Evolutionary conservation across 37 sponge, comb jelly and placozoan species (phyloP).

Genomic region (Agelas oroides): DNA sequence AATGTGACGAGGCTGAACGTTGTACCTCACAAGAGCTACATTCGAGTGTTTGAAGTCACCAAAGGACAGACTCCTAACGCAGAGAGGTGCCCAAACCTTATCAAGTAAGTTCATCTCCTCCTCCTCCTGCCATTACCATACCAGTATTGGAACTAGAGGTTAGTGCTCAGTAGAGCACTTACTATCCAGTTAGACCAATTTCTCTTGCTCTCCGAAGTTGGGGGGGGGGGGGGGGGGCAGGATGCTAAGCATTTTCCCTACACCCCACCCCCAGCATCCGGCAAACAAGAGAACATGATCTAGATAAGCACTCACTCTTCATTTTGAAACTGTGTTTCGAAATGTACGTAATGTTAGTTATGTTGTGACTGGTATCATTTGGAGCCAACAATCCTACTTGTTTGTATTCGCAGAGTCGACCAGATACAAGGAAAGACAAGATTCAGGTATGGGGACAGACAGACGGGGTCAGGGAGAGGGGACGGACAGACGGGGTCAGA

Average conservation of each 20-base stretch:
- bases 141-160: no score
- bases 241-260: no score
- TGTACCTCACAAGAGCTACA: conserved; percentile 57
- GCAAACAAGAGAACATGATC: no score
- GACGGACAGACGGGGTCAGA: no score
- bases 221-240: no score
- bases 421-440: conserved; percentile 40
- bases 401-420: conserved; percentile 59
- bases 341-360: neutral
- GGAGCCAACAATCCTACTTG: neutral
- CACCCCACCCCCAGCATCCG: no score
- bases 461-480: no score
- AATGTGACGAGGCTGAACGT: conserved; percentile 40
- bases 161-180: no score
- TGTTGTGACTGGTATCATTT: conserved; percentile 1
- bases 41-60: conserved; percentile 71
- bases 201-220: no score
- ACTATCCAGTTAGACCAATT: no score
- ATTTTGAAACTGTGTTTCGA: neutral
- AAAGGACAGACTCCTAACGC: conserved; percentile 29
- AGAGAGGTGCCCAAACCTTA: conserved; percentile 36
- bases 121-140: neutral
- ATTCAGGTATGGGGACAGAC: conserved; percentile 51
- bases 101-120: conserved; percentile 29
- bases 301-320: no score